Evolutionary conservation across 1,140 invertebrate genomes (phyloP).

Genomic region (Protaetia brevitarsis): DNA sequence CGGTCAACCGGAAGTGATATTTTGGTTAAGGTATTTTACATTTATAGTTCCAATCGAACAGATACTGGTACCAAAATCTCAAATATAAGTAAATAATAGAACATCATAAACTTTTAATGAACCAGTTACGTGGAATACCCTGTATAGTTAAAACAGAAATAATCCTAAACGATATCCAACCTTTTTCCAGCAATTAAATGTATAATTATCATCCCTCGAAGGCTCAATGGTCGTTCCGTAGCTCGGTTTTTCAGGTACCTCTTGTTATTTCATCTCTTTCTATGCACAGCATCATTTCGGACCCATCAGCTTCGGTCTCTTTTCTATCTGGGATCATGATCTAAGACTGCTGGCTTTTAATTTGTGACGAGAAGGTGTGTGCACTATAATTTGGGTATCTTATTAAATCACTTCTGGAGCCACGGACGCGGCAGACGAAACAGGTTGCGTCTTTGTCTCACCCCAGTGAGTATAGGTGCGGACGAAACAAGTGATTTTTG

Average conservation of each 20-base stretch:
- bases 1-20: too few species aligned
- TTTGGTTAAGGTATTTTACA: too few species aligned
- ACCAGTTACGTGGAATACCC: too few species aligned
- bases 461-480: too few species aligned
- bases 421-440: background rate
- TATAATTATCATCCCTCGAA: background rate
- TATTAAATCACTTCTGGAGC: conserved; percentile 10
- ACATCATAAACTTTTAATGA: too few species aligned
- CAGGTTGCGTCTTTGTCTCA: background rate
- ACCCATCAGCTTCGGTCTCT: background rate
- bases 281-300: background rate
- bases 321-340: conserved; percentile 15
- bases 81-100: too few species aligned
- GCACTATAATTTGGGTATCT: conserved; percentile 14
- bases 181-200: conserved; percentile 4
- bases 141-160: too few species aligned
- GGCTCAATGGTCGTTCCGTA: background rate
- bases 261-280: background rate
- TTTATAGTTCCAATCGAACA: too few species aligned
- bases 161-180: background rate
- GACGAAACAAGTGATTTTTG: too few species aligned
- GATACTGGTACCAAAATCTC: too few species aligned
- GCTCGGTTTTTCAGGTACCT: background rate
- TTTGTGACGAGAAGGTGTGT: conserved; percentile 12
- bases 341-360: conserved; percentile 12